Percentiles rank a stretch among this genome's conserved stretches.
Conservation (phyloP, 1,140 invertebrate genomes). For the Orchestia grillus region DNA sequence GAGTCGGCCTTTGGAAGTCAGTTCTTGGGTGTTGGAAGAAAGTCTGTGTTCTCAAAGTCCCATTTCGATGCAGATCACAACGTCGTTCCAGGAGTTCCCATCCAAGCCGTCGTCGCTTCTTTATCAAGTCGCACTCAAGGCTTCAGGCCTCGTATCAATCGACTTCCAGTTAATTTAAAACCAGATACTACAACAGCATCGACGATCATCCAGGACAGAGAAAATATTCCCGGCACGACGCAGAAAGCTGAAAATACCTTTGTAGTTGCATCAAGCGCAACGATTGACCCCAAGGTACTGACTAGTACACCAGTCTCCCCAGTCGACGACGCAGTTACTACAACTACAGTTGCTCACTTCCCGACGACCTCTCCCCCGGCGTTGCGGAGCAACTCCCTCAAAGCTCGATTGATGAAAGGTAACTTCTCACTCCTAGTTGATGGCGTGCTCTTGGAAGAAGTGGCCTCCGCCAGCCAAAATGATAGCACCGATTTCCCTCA, state of each 20-base stretch:
- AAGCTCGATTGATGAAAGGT: not conserved
- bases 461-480: not conserved
- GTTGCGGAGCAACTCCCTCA: not conserved
- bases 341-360: not conserved
- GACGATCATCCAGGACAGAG: not conserved
- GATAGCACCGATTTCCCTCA: not conserved
- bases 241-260: not conserved
- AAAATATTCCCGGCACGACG: not conserved
- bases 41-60: not conserved
- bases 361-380: not conserved
- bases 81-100: not conserved
- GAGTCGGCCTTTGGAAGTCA: constrained; percentile 9
- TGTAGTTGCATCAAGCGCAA: not conserved
- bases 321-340: not conserved
- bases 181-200: not conserved
- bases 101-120: not conserved
- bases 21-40: not conserved
- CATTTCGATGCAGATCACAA: not conserved
- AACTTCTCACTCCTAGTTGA: constrained; percentile 26
- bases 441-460: not conserved
- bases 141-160: constrained; percentile 9
- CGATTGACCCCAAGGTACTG: not conserved
- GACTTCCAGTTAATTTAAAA: not conserved
- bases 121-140: not conserved
- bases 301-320: not conserved